These are phyloP conservation scores for Parotocinclus haroldoi DNA, from an alignment of 2,797 vertebrate species.

Conservation along the genomic window DNA sequence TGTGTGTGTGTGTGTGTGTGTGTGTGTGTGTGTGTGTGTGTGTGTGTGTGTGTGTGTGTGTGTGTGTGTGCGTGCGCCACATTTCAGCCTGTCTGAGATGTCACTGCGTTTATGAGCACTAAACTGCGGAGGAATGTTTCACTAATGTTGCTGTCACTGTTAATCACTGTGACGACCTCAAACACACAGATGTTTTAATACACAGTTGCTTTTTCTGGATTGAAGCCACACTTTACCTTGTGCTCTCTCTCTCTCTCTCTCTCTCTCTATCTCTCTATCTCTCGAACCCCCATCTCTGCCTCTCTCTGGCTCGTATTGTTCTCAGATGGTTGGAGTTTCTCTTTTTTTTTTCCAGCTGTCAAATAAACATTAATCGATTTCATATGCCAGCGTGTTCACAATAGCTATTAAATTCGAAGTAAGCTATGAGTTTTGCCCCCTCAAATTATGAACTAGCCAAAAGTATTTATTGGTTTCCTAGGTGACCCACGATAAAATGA, in stretches of 20 bases:
- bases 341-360: neutral
- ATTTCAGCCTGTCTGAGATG: slow-evolving; percentile 13
- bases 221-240: neutral
- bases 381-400: neutral
- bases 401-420: neutral
- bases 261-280: slow-evolving; percentile 21
- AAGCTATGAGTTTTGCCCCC: neutral
- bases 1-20: slow-evolving; percentile 16
- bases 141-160: slow-evolving; percentile 34
- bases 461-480: slow-evolving; percentile 33
- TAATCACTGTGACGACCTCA: slow-evolving; percentile 31
- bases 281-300: slow-evolving; percentile 11
- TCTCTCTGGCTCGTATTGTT: slow-evolving; percentile 1
- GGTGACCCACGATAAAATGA: slow-evolving; percentile 23
- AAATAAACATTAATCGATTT: neutral
- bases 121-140: slow-evolving; percentile 33
- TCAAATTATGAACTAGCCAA: slow-evolving; percentile 20
- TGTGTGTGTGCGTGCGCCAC: slow-evolving; percentile 11
- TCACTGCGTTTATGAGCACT: slow-evolving; percentile 22
- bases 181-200: slow-evolving; percentile 30
- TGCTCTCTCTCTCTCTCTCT: slow-evolving; percentile 29
- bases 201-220: slow-evolving; percentile 22
- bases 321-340: neutral
- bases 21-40: slow-evolving; percentile 17
- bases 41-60: slow-evolving; percentile 1